phyloP scores from a whole-genome alignment of 1,140 invertebrate species.

The Zeugodacus cucurbitae region DNA sequence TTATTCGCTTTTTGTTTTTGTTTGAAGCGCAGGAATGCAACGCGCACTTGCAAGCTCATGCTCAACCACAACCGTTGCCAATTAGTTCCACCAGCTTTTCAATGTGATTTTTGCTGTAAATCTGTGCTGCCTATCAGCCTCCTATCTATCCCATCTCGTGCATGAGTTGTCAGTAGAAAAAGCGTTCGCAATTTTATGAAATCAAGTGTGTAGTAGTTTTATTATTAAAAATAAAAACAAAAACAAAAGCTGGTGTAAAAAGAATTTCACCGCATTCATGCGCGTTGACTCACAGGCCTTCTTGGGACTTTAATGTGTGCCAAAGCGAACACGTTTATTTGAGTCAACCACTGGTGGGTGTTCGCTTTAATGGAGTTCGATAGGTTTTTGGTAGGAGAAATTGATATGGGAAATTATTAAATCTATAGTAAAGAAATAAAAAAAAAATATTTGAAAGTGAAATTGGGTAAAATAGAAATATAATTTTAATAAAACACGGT shows the following conservation, averaged over 20 bases:
- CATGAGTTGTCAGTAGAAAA: not conserved
- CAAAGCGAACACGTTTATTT: not conserved
- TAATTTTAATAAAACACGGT: not conserved
- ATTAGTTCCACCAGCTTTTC: constrained; percentile 15
- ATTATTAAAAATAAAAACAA: not conserved
- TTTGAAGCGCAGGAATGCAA: not conserved
- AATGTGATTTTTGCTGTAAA: constrained; percentile 3
- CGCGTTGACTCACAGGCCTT: not conserved
- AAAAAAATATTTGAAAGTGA: not conserved
- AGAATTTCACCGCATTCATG: constrained; percentile 10
- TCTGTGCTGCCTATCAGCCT: not conserved
- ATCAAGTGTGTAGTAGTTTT: constrained; percentile 8
- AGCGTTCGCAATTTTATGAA: constrained; percentile 7
- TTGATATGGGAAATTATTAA: not conserved
- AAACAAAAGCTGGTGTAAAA: too few species aligned
- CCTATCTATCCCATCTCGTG: not conserved
- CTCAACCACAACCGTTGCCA: not conserved
- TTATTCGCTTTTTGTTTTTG: not conserved
- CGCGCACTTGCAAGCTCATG: not conserved
- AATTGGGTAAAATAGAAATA: not conserved
- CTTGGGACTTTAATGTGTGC: not conserved
- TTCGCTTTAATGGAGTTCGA: not conserved
- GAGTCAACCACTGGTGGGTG: not conserved
- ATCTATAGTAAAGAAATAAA: not conserved
- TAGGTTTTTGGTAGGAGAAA: not conserved